These are phyloP conservation scores for Chrysolina americana DNA, from an alignment of 2,888 invertebrate genomes.

Conservation along the genomic window DNA sequence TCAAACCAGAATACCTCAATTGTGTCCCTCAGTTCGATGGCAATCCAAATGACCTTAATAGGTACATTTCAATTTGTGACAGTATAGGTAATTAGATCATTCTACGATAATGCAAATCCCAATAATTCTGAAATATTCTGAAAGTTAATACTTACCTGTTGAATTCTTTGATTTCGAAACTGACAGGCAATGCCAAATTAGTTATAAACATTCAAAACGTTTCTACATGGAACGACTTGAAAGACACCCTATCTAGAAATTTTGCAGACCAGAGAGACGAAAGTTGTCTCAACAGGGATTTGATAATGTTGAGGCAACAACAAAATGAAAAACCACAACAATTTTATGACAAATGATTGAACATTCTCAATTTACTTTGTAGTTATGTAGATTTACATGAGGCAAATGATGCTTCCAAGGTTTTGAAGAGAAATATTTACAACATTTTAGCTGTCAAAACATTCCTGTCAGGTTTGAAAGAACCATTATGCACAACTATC, in stretches of 20 bases:
- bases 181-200: too few species aligned
- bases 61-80: background rate
- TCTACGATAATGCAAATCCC: slow-evolving; percentile 28
- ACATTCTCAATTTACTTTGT: slow-evolving; percentile 40
- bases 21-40: too few species aligned
- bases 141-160: too few species aligned
- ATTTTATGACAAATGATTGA: slow-evolving; percentile 41
- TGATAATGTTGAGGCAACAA: slow-evolving; percentile 43
- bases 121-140: slow-evolving; percentile 36
- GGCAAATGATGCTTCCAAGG: slow-evolving; percentile 15
- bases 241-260: slow-evolving; percentile 28
- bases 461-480: too few species aligned
- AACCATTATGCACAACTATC: too few species aligned
- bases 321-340: slow-evolving; percentile 45
- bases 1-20: too few species aligned
- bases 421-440: slow-evolving; percentile 24
- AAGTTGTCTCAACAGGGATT: too few species aligned
- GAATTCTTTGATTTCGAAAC: too few species aligned
- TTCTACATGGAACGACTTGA: too few species aligned
- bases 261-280: slow-evolving; percentile 44
- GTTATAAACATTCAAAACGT: slow-evolving; percentile 39
- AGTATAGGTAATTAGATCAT: background rate
- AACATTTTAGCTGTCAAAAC: slow-evolving; percentile 34
- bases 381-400: slow-evolving; percentile 37
- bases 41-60: background rate